Evolutionary conservation across 30 jellyfish, hydroid and myxozoan genomes (phyloP), one percentile per base, ranked within the genome.

Genomic region (Aurelia sp.): DNA sequence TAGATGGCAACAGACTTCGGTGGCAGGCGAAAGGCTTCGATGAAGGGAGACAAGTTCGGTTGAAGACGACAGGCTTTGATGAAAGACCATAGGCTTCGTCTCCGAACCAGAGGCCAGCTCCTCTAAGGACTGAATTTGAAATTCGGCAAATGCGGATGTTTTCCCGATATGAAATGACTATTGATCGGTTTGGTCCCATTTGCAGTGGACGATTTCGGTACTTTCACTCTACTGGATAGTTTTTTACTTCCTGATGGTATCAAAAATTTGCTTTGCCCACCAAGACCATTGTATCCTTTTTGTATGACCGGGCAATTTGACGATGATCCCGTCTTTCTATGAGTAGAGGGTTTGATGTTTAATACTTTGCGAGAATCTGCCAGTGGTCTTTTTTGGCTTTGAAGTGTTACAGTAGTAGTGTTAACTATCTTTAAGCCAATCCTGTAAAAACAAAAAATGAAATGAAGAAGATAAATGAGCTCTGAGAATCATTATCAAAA

Each of bases 231-330:
- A 18, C 71, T 40, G 2, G 90, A 79, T 17, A 79, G 15, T 12
- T 67, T 66, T 58, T 79, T 79, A 9, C 76, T 1, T 9, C 58
- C 86, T 11, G 86, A 75, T 9, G 86, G 86, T 53, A 63, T 79
- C 35, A 79, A 17, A 44, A 79, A 79, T 33, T 60, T 63, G 61
- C 90, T 64, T 30, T 79, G 90, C 10, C 90, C 90, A 7, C 90
- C 90, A 40, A 79, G 90, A 12, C 90, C 90, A 55, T 79, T 79
- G 72, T 62, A 79, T 21, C 90, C 90, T 55, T 79, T 79, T 71
- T 79, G 90, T 11, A 79, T 60, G 22, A 65, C 90, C 7, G 90
- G 79, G 30, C 41, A 48, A 15, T 58, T 21, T 2, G 81, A 19
- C 16, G 90, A 79, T 11, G 90, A 62, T 3, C 13, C 55, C 10